These are phyloP conservation scores for Uloborus diversus DNA, from an alignment of 1,140 invertebrate genomes.

Conservation along the genomic window DNA sequence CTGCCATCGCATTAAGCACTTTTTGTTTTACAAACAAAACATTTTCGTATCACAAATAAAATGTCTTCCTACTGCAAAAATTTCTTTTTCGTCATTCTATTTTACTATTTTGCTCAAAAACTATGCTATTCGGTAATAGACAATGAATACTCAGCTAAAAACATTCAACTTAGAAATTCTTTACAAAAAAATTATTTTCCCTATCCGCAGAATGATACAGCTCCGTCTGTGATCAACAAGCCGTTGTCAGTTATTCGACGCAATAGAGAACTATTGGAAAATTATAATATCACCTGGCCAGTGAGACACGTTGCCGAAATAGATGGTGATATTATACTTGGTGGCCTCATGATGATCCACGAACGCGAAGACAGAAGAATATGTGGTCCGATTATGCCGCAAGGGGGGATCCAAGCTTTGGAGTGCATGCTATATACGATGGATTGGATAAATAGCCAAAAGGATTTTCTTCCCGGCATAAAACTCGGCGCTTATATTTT, in stretches of 20 bases:
- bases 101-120: neutral
- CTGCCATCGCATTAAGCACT: neutral
- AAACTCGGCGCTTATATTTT: conserved; percentile 87
- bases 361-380: conserved; percentile 79
- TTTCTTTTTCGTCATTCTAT: too few species aligned
- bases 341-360: conserved; percentile 95
- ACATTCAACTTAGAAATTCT: too few species aligned
- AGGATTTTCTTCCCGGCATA: conserved; percentile 76
- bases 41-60: neutral
- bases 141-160: too few species aligned
- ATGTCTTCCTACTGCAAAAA: too few species aligned
- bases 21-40: neutral
- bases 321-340: conserved; percentile 80
- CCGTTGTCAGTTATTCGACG: too few species aligned
- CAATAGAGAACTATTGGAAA: neutral
- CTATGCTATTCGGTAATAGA: neutral
- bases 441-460: conserved; percentile 79
- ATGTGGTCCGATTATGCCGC: conserved; percentile 93
- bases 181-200: neutral
- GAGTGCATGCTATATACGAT: conserved; percentile 93
- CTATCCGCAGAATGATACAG: too few species aligned
- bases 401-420: conserved; percentile 86
- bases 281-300: conserved; percentile 73
- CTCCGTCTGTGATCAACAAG: too few species aligned
- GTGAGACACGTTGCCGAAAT: conserved; percentile 85